Evolutionary conservation across 2,888 invertebrate genomes (phyloP), one percentile per base, ranked within the genome.

Genomic region (Xiphydria camelus): DNA sequence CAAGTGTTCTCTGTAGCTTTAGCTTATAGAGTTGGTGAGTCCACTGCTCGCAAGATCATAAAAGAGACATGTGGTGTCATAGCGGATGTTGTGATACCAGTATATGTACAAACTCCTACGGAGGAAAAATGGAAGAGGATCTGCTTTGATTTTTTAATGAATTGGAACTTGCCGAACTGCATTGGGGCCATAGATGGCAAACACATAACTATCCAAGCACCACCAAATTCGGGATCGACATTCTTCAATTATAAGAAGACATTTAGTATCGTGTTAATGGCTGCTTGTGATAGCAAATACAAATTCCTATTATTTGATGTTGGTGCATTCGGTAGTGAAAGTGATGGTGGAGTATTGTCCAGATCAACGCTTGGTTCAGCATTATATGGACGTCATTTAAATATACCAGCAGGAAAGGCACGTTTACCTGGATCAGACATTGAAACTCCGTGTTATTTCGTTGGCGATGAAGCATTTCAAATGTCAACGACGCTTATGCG

Each of bases 381-480:
- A 26, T 17, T 38, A 9, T 3, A 29, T 19, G 6, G n/a, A 4
- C 22, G 26, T 14, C 5, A 12, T 5, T 15, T 38, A 7, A 29
- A 18, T 10, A n/a, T 31, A 20, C 29, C 31, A 12, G 5, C 12
- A 15, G 31, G 20, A 18, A 31, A 17, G 9, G 20, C 14, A 18
- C n/a, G n/a, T n/a, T n/a, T n/a, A n/a, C n/a, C n/a, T n/a, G n/a
- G n/a, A n/a, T n/a, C n/a, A 34, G 19, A 40, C 20, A 29, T 42
- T 5, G 14, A 18, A 12, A 32, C 23, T 1, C 45, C 48, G 3
- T 44, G 37, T 35, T 54, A 23, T 34, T 47, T 56, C 22, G 39
- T 54, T 21, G 55, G 49, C 1, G 55, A 58, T 23, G 51, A 48
- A 25, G 56, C 55, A 5, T 58, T 60, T 42, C 49, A 43, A 2